A percentile compares a stretch with the other conserved stretches of the same genome.
phyloP scores from a whole-genome alignment of 2,113 vertebrate genomes.

The Melospiza melodia region DNA sequence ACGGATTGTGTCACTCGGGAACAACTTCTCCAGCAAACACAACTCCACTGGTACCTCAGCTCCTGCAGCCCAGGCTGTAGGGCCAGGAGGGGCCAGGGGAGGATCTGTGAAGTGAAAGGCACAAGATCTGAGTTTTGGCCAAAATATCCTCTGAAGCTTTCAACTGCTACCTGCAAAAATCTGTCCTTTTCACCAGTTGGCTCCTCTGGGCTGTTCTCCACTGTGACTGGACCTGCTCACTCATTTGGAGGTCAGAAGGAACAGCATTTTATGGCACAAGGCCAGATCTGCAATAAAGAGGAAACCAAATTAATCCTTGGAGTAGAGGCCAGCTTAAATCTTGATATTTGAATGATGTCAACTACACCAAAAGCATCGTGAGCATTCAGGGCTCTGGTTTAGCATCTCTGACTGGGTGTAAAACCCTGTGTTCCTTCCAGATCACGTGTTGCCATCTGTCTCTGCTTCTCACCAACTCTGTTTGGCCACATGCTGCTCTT shows the following conservation, averaged over 20 bases:
- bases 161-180: neutral
- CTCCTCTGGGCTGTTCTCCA: neutral
- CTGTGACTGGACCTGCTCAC: neutral
- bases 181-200: neutral
- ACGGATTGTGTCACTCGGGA: neutral
- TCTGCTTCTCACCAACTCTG: slow-evolving; percentile 14
- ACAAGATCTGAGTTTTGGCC: neutral
- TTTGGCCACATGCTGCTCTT: neutral
- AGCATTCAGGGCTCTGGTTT: neutral
- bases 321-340: neutral
- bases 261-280: neutral
- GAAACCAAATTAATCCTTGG: neutral
- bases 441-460: slow-evolving; percentile 60
- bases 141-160: neutral
- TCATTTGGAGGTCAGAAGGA: neutral
- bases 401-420: slow-evolving; percentile 21
- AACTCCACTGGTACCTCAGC: accelerated
- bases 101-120: neutral
- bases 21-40: neutral
- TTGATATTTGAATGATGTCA: neutral
- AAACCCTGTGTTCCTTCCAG: slow-evolving; percentile 47
- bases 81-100: neutral
- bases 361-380: neutral
- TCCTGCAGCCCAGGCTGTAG: neutral
- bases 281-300: neutral